Percentiles rank a stretch among this genome's conserved stretches.
These are phyloP conservation scores for Sinopyrophorus schimmeli DNA, from an alignment of 2,888 invertebrate genomes.

Conservation along the genomic window DNA sequence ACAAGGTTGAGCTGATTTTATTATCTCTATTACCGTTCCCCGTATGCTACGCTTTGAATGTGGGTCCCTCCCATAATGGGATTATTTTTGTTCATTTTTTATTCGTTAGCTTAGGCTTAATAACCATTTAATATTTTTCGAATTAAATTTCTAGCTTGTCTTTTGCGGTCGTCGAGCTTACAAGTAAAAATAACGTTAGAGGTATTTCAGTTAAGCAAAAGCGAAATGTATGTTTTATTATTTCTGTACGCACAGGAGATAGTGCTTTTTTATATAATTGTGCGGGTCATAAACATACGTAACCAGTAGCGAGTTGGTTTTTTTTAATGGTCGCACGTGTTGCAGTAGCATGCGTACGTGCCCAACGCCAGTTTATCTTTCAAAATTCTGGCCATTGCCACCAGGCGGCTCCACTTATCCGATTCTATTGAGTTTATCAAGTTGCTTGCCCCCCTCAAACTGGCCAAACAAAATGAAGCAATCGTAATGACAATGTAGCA, in stretches of 20 bases:
- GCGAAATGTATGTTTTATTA: too few species aligned
- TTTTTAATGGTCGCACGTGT: slow-evolving; percentile 34
- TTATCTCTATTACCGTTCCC: slow-evolving; percentile 25
- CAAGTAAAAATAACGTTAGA: too few species aligned
- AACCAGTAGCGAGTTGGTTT: slow-evolving; percentile 1
- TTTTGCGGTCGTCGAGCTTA: too few species aligned
- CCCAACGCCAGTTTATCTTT: slow-evolving; percentile 14
- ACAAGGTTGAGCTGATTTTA: slow-evolving; percentile 20
- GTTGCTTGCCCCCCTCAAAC: slow-evolving; percentile 21
- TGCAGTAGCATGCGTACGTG: slow-evolving; percentile 32
- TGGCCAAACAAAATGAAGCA: slow-evolving; percentile 22
- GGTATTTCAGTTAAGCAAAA: too few species aligned
- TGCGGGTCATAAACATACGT: neutral
- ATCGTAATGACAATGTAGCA: slow-evolving; percentile 40
- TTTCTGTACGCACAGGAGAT: too few species aligned
- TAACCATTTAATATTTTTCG: too few species aligned
- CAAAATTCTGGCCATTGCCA: slow-evolving; percentile 42
- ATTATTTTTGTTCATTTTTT: too few species aligned
- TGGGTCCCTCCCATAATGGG: too few species aligned
- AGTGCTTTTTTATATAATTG: neutral
- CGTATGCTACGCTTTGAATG: slow-evolving; percentile 8
- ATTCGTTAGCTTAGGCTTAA: too few species aligned
- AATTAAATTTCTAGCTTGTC: too few species aligned
- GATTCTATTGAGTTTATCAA: slow-evolving; percentile 28
- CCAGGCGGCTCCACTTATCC: slow-evolving; percentile 44